These are phyloP conservation scores for Calcarius ornatus DNA, from an alignment of 2,113 vertebrate species.

Conservation along the genomic window DNA sequence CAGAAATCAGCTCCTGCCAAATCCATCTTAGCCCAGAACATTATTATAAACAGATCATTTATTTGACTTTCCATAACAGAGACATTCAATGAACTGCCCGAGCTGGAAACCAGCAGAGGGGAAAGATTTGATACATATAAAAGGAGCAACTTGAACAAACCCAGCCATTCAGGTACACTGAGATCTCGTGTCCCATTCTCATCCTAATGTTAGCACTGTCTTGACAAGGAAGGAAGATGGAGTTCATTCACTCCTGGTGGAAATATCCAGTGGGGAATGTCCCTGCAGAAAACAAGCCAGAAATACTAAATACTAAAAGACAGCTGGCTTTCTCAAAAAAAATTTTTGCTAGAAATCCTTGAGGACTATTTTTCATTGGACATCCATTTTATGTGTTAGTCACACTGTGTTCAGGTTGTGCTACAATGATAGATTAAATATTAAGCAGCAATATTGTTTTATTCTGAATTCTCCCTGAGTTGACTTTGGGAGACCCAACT, in stretches of 20 bases:
- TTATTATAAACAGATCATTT: slow-evolving; percentile 51
- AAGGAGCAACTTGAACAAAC: neutral
- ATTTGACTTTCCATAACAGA: slow-evolving; percentile 40
- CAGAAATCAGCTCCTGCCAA: slow-evolving; percentile 22
- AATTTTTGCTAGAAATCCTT: neutral
- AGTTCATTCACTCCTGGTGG: neutral
- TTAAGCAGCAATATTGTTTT: neutral
- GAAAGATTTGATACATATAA: neutral
- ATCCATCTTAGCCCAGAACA: slow-evolving; percentile 27
- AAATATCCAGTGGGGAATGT: neutral
- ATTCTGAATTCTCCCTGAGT: neutral
- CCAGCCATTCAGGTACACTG: neutral
- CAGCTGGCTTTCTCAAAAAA: neutral
- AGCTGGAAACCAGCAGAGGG: neutral
- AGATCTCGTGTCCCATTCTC: neutral
- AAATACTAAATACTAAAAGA: neutral
- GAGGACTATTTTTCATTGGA: neutral
- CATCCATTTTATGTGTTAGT: neutral
- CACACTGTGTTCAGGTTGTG: neutral
- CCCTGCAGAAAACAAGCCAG: neutral
- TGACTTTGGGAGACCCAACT: neutral
- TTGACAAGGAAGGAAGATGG: neutral
- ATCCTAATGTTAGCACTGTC: neutral
- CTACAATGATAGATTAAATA: neutral
- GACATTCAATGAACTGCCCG: neutral